Evolutionary conservation across 2,888 invertebrate genomes (phyloP).

Genomic region (Scaptomyza caliginosa): DNA sequence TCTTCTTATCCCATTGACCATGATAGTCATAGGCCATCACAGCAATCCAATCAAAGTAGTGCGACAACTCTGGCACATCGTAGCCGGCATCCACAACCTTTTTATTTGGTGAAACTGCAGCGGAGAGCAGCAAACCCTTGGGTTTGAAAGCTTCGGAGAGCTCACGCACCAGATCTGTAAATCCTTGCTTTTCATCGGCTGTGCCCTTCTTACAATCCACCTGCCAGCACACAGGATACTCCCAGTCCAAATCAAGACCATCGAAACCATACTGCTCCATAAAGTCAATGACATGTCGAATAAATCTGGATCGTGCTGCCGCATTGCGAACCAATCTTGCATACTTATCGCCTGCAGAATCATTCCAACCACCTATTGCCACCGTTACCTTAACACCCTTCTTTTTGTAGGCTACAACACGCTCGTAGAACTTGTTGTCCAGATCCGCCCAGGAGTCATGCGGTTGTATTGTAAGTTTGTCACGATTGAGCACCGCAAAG

Average conservation of each 20-base stretch:
- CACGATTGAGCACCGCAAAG: constrained; percentile 93
- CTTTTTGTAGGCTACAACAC: constrained; percentile 89
- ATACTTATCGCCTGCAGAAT: constrained; percentile 95
- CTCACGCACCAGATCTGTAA: constrained; percentile 90
- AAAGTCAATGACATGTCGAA: constrained; percentile 90
- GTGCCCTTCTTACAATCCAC: constrained; percentile 93
- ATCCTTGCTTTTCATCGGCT: constrained; percentile 91
- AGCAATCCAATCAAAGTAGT: constrained; percentile 94
- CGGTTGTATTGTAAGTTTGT: constrained; percentile 90
- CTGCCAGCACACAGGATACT: constrained; percentile 97
- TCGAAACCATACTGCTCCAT: constrained; percentile 92
- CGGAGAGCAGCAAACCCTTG: constrained; percentile 89
- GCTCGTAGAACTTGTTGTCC: constrained; percentile 95
- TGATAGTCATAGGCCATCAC: constrained; percentile 97
- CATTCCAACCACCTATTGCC: constrained; percentile 98
- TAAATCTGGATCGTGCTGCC: constrained; percentile 89
- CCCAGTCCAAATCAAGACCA: constrained; percentile 97
- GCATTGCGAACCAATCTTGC: constrained; percentile 91
- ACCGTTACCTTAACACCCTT: constrained; percentile 92
- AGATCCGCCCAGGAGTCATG: constrained; percentile 95
- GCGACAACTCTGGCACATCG: constrained; percentile 90
- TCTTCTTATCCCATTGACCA: constrained; percentile 95
- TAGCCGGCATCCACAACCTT: constrained; percentile 93
- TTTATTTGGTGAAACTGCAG: constrained; percentile 94
- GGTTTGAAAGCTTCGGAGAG: constrained; percentile 89